Evolutionary conservation across 2,113 vertebrate species (phyloP).

Genomic region (Apus apus): DNA sequence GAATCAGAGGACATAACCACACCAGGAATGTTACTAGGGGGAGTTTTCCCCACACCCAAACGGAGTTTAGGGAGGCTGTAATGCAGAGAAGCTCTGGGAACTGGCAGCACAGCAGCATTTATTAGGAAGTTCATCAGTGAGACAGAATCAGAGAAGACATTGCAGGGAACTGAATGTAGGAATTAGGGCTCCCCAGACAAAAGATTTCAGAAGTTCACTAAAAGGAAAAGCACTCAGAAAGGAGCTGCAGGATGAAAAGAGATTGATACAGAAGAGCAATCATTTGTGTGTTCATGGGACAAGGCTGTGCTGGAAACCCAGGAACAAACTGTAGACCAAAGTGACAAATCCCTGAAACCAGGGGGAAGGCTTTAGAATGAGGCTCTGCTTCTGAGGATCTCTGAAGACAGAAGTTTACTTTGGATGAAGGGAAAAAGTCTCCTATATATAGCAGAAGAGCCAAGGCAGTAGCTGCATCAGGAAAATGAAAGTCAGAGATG

Average conservation of each 20-base stretch:
- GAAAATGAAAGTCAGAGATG: not conserved
- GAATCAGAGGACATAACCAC: not conserved
- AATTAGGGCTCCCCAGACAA: not conserved
- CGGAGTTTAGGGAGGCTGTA: not conserved
- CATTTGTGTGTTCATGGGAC: not conserved
- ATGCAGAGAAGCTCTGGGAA: not conserved
- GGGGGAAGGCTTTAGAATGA: not conserved
- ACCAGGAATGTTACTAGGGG: not conserved
- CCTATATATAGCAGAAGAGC: conserved; percentile 9
- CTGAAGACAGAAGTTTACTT: not conserved
- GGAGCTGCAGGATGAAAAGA: not conserved
- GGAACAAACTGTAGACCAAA: not conserved
- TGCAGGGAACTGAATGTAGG: not conserved
- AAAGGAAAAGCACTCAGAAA: not conserved
- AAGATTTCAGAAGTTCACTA: not conserved
- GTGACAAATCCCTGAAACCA: not conserved
- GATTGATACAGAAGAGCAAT: not conserved
- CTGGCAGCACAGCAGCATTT: not conserved
- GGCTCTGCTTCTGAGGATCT: not conserved
- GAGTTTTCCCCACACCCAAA: not conserved
- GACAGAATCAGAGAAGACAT: not conserved
- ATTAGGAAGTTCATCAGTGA: not conserved
- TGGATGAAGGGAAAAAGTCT: not conserved
- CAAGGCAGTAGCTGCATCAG: not conserved
- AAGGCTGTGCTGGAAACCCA: not conserved